Evolutionary conservation across 2,888 invertebrate genomes (phyloP).

Genomic region (Acrobasis consociella): DNA sequence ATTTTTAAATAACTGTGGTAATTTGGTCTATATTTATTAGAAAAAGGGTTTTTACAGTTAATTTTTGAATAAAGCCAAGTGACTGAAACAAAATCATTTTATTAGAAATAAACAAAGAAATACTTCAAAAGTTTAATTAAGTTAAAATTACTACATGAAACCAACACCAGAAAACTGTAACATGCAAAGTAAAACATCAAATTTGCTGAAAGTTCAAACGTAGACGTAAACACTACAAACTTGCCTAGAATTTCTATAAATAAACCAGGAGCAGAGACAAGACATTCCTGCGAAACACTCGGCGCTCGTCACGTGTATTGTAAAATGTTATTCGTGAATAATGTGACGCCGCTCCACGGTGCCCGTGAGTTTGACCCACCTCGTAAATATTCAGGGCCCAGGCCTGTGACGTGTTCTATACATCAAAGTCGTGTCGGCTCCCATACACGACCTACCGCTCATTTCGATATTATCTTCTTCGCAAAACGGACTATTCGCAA

Average conservation of each 20-base stretch:
- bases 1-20: too few relatives aligned
- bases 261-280: constrained; percentile 7
- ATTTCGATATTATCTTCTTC: too few relatives aligned
- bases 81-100: too few relatives aligned
- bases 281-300: constrained; percentile 15
- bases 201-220: background rate
- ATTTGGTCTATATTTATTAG: too few relatives aligned
- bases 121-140: background rate
- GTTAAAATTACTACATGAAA: background rate
- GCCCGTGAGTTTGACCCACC: constrained; percentile 44
- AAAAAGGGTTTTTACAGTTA: too few relatives aligned
- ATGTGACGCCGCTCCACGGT: constrained; percentile 55
- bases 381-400: constrained; percentile 75
- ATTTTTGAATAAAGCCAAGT: too few relatives aligned
- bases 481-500: too few relatives aligned
- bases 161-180: background rate
- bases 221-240: constrained; percentile 10
- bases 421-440: constrained; percentile 67
- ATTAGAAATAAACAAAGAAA: too few relatives aligned
- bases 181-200: background rate
- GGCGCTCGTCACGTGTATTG: constrained; percentile 44
- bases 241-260: constrained; percentile 18
- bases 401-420: constrained; percentile 52
- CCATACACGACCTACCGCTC: constrained; percentile 42
- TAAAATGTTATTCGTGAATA: constrained; percentile 67